Conservation (phyloP, 64 coral and sea anemone genomes). For the Actinia tenebrosa region DNA sequence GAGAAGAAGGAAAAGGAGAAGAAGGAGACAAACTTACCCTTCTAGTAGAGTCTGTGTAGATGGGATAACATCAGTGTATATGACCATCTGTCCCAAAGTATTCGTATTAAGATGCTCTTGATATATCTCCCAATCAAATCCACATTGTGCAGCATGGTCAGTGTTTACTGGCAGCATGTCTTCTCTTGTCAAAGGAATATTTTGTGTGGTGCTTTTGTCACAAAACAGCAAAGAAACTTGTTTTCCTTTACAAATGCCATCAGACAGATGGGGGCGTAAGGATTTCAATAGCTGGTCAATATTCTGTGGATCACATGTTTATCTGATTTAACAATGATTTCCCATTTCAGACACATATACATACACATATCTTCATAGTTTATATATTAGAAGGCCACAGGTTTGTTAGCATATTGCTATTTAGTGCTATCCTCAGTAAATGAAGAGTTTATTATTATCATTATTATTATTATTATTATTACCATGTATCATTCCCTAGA, state of each 20-base stretch:
- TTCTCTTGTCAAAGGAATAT: slow-evolving; percentile 25
- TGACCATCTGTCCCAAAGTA: slow-evolving; percentile 58
- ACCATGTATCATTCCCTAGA: no score
- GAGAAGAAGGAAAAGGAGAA: not conserved
- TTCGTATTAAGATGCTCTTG: slow-evolving; percentile 58
- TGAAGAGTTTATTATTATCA: no score
- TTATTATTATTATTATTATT: no score
- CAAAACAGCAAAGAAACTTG: slow-evolving; percentile 68
- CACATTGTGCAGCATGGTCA: not conserved
- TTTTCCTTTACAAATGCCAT: slow-evolving; percentile 57
- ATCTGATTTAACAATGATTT: no score
- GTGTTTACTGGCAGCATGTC: slow-evolving; percentile 52
- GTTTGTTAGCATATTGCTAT: no score
- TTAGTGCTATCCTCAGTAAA: no score
- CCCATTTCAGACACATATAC: no score
- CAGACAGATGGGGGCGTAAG: not conserved
- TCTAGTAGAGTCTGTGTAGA: slow-evolving; percentile 85
- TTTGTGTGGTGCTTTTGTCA: not conserved
- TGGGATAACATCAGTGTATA: slow-evolving; percentile 87
- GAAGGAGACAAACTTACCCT: slow-evolving; percentile 31
- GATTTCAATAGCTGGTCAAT: slow-evolving; percentile 14
- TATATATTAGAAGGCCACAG: no score
- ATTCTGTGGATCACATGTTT: not conserved
- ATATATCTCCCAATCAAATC: slow-evolving; percentile 68
- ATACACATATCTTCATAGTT: no score